Conservation (phyloP, 2,797 vertebrate genomes). For the Gymnopithys bicolor region DNA sequence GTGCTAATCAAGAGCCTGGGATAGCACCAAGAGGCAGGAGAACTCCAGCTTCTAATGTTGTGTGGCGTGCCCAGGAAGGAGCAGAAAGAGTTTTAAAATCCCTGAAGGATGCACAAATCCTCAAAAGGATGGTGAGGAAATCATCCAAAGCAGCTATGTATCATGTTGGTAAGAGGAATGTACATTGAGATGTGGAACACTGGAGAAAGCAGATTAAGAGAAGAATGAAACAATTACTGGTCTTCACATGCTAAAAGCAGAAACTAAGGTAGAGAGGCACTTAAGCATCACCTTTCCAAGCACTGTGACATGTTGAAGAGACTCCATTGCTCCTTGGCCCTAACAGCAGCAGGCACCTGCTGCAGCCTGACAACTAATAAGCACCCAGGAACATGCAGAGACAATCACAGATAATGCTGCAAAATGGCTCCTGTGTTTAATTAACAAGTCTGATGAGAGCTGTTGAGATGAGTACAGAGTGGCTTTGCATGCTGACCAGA, state of each 20-base stretch:
- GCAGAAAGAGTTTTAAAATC: neutral
- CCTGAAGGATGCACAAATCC: neutral
- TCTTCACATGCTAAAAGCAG: neutral
- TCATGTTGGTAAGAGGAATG: neutral
- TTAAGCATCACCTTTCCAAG: neutral
- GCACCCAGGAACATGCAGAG: neutral
- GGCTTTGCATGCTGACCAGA: neutral
- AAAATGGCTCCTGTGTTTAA: neutral
- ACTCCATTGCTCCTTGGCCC: neutral
- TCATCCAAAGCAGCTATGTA: neutral
- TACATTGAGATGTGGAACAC: neutral
- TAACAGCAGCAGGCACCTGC: fast-evolving
- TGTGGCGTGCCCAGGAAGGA: neutral
- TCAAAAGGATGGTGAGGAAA: neutral
- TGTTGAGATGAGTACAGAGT: fast-evolving
- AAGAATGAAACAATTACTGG: neutral
- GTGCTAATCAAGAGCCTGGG: neutral
- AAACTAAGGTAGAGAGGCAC: neutral
- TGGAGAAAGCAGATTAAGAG: neutral
- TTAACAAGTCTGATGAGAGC: neutral
- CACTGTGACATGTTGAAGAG: neutral
- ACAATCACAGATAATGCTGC: neutral
- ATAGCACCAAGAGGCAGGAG: neutral
- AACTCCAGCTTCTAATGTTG: neutral
- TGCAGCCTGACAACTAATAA: neutral